Evolutionary conservation across 2,113 vertebrate genomes (phyloP), one percentile per base, ranked within the genome.

Genomic region (Salvelinus fontinalis): DNA sequence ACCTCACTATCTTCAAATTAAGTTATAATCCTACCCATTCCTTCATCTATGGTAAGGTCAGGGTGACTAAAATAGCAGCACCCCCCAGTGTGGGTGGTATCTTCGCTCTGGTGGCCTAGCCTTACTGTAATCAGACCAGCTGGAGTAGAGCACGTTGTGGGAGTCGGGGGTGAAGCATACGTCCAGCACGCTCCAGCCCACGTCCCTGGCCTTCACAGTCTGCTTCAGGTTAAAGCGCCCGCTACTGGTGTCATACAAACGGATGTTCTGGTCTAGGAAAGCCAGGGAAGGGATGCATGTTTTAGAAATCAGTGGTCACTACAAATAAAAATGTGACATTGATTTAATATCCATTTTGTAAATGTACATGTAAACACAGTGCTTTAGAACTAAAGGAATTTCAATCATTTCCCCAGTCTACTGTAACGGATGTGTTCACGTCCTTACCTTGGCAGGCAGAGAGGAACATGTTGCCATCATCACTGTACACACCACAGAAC

Each of bases 91-190:
- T 54, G 51, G 51, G 16, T 54, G 51, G 51, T 54, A 54, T 54
- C 14, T 18, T 65, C 34, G 7, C 13, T 18, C 6, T 34, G 71
- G 31, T 69, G 6, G 24, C 4, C 2, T 11, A 60, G 65, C 29
- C 93, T 94, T 93, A 94, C 94, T 94, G 90, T 97, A 97, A 90
- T 97, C 95, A 75, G 96, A 97, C 96, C 96, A 97, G 92, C 96
- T 97, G 88, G 96, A 97, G 79, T 97, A 97, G 7, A 97, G 94
- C 72, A 97, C 92, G n/a, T 94, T 91, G 4, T 86, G 88, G 0
- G 95, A 85, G 22, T 97, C 96, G 0, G 96, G 96, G 6, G 95
- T 96, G 84, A 97, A 97, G 88, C 95, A 95, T 65, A 96, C 96
- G 9, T 97, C 96, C 83, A 97, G 85, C 51, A 97, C 94, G 0